These are phyloP conservation scores for Deroptyus accipitrinus DNA, from an alignment of 2,113 vertebrate genomes.

Conservation along the genomic window DNA sequence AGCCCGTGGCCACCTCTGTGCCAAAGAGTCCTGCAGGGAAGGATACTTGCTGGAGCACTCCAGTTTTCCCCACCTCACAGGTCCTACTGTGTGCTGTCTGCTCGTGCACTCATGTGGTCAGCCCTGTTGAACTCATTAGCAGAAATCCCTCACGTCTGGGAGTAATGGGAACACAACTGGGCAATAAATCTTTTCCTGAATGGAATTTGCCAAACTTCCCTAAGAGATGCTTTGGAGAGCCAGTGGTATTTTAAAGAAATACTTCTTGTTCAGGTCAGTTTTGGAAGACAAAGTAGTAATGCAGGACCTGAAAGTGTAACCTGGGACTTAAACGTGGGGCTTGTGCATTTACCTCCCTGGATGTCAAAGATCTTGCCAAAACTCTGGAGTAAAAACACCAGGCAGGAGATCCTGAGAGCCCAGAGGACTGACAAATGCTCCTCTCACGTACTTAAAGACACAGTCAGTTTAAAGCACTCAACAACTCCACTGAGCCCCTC, in stretches of 20 bases:
- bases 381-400: not conserved
- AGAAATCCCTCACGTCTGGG: not conserved
- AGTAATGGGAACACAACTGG: not conserved
- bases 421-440: not conserved
- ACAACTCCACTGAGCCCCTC: not conserved
- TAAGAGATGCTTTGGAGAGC: not conserved
- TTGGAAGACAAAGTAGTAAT: not conserved
- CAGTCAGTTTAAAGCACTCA: not conserved
- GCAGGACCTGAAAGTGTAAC: not conserved
- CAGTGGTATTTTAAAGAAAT: not conserved
- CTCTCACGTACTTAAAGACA: not conserved
- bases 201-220: not conserved
- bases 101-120: fast-evolving
- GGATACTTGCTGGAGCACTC: not conserved
- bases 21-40: not conserved
- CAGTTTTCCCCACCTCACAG: no score
- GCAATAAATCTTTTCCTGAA: not conserved
- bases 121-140: not conserved
- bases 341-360: not conserved
- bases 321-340: not conserved
- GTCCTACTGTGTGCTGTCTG: not conserved
- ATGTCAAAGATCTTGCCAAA: not conserved
- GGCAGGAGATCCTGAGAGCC: not conserved
- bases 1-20: not conserved
- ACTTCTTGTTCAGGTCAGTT: not conserved